Base-by-base conservation (phyloP, 1,140 invertebrate species). In the Hypothenemus hampei region DNA sequence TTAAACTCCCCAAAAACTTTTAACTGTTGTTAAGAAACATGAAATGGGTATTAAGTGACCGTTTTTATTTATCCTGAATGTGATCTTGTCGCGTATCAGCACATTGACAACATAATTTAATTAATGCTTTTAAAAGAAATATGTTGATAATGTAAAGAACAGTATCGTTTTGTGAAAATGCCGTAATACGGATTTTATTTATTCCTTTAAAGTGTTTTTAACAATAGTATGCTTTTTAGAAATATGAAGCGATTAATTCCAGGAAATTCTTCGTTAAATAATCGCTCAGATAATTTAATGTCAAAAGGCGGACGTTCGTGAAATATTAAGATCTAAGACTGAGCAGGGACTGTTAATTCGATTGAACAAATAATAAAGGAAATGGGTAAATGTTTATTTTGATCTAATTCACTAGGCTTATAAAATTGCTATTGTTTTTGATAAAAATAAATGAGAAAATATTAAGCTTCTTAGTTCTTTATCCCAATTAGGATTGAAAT, bases 11-110 rank as follows among this genome's bases (percentile, higher is more conserved):
- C 26, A 36, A 50, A 39, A 50, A 50, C 20, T 50, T 37, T 50
- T 15, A 50, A 50, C 20, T 50, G 47, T 50, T 40, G 20, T 47
- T 47, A 47, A 33, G 45, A 47, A 50, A 37, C 47, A 50, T 10
- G 47, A 26, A 37, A 50, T 50, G 47, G 47, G 24, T 40, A 40
- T 39, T 40, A 50, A 40, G 47, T 50, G 22, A 29, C 7, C 4
- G 26, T 13, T 21, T 43, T 39, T 39, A 16, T 39, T 19, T 8
- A 31, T 31, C n/a, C n/a, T n/a, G n/a, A n/a, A n/a, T n/a, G n/a
- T n/a, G n/a, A n/a, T n/a, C n/a, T n/a, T n/a, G n/a, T n/a, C n/a
- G n/a, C n/a, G n/a, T n/a, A n/a, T n/a, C n/a, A n/a, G n/a, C n/a
- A n/a, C n/a, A n/a, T n/a, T n/a, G n/a, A n/a, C n/a, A n/a, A n/a